Base-by-base conservation (phyloP, 2,888 invertebrate species). In the Aleiodes leptofemur region DNA sequence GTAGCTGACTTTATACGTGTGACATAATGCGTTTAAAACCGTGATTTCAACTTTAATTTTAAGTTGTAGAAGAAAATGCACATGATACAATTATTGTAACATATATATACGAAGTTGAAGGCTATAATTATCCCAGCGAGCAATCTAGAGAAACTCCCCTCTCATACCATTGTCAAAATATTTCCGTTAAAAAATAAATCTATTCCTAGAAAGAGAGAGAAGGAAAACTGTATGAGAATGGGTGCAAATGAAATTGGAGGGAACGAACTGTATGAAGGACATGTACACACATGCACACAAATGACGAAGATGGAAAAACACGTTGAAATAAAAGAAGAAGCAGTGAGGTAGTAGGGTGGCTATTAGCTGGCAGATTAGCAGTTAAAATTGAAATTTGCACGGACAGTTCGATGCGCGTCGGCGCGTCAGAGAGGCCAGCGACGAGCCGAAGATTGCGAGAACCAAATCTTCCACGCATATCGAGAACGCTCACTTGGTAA, bases 361-460 rank as follows among this genome's bases (percentile, higher is more conserved):
- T 87, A 89, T 88, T 88, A 89, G 86, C 86, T 86, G 86, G 88
- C 84, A 88, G 87, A 88, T 89, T 89, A 89, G 88, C 89, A 88
- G 89, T 88, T 88, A 87, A 89, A 88, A 88, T 88, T 88, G 89
- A 88, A 88, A 89, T 89, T 89, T 89, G 88, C 89, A 89, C 88
- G 88, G 89, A 85, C 86, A 86, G 87, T 87, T 87, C 86, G 88
- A 85, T 86, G 86, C 85, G 83, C 85, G 91, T 91, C 23, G 91
- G 90, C 90, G 90, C 91, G 0, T 91, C 92, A 9, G 91, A 91
- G 84, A 84, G 80, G 82, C 74, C 73, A 69, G 56, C 29, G 34
- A 57, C 31, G 38, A 34, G 73, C 38, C 66, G 83, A 80, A 86
- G 86, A 88, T 88, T 86, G 86, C 72, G 82, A 86, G 86, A 86